A percentile compares a stretch with the other conserved stretches of the same genome.
Evolutionary conservation across 2,888 invertebrate species (phyloP).

Genomic region (Heliconius charithonia): DNA sequence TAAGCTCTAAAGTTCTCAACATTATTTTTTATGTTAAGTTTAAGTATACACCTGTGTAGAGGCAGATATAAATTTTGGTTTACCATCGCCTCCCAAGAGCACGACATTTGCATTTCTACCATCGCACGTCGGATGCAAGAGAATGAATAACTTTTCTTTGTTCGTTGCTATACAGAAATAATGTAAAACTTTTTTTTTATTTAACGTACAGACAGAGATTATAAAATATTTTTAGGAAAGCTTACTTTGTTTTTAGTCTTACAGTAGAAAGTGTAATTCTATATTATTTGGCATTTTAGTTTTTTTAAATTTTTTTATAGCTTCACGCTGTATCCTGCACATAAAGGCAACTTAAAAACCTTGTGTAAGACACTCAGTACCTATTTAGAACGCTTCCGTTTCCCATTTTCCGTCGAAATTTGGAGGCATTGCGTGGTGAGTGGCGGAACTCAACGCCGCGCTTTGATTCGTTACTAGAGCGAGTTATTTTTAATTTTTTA

Average conservation of each 20-base stretch:
- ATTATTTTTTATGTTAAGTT: conserved; percentile 40
- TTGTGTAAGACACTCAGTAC: background rate
- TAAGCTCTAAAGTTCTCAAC: background rate
- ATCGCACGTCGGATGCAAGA: conserved; percentile 33
- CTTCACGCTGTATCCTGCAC: too few species aligned
- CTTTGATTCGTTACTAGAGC: too few species aligned
- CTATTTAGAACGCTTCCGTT: too few species aligned
- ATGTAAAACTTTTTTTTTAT: background rate
- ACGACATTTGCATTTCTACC: conserved; percentile 46
- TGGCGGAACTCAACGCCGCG: too few species aligned
- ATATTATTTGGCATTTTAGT: background rate
- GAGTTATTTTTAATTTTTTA: too few species aligned
- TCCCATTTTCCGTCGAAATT: too few species aligned
- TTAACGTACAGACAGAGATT: background rate
- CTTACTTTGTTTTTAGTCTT: background rate
- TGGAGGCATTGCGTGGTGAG: too few species aligned
- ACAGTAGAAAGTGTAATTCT: background rate
- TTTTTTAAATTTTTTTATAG: background rate
- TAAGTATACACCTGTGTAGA: conserved; percentile 44
- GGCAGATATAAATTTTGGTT: conserved; percentile 47
- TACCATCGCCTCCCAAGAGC: conserved; percentile 43
- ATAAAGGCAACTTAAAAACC: too few species aligned
- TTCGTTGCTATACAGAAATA: conserved; percentile 16
- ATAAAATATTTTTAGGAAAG: background rate
- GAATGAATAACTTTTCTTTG: conserved; percentile 37